phyloP scores from a whole-genome alignment of 2,113 vertebrate genomes.

The Bubalus kerabau region DNA sequence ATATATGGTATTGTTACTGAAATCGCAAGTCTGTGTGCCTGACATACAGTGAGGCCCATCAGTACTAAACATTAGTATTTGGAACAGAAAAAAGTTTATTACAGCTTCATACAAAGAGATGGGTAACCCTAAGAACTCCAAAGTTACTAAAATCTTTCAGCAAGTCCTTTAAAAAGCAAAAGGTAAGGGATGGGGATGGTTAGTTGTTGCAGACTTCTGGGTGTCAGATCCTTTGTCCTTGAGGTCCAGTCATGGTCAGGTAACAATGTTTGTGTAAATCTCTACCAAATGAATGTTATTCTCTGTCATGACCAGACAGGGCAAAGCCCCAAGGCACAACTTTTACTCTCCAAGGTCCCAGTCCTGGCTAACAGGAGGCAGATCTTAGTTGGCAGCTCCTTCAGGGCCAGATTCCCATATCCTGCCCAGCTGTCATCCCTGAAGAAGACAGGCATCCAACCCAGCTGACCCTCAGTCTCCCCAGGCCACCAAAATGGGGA shows the following conservation, averaged over 20 bases:
- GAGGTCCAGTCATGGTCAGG: neutral
- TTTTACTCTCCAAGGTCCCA: neutral
- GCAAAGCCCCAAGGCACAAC: neutral
- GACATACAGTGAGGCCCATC: neutral
- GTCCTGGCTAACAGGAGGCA: neutral
- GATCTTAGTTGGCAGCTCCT: neutral
- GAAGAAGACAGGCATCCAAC: neutral
- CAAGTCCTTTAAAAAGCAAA: neutral
- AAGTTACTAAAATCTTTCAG: neutral
- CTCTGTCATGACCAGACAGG: neutral
- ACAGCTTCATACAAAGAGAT: neutral
- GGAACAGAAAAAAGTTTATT: neutral
- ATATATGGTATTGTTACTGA: neutral
- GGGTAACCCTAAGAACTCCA: neutral
- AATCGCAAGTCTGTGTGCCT: neutral
- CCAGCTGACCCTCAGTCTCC: neutral
- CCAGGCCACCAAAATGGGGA: neutral
- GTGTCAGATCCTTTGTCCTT: neutral
- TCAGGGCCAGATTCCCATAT: neutral
- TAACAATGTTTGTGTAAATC: neutral
- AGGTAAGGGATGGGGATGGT: neutral
- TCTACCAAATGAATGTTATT: neutral
- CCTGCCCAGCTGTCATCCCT: neutral
- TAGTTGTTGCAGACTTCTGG: neutral
- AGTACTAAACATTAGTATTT: neutral